Conservation (phyloP, 2,797 vertebrate species). For the Mormyrops attenuatus region DNA sequence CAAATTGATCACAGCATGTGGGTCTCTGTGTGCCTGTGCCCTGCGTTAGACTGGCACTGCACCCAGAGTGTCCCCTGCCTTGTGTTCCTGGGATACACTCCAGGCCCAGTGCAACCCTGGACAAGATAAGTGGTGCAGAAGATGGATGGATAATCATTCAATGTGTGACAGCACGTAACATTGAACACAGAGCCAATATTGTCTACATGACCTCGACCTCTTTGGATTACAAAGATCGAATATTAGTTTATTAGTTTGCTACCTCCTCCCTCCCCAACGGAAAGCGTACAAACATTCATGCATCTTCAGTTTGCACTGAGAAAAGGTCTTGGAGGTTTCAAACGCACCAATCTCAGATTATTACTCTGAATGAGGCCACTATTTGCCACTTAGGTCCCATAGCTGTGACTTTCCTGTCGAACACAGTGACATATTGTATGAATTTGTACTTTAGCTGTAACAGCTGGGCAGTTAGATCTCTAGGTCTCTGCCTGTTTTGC, state of each 20-base stretch:
- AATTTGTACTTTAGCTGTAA: background rate
- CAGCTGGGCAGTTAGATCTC: background rate
- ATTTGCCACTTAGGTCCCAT: background rate
- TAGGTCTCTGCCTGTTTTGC: background rate
- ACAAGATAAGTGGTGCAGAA: background rate
- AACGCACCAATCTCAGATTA: background rate
- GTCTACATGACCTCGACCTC: background rate
- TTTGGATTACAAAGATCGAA: background rate
- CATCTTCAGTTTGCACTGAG: background rate
- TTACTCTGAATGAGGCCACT: background rate
- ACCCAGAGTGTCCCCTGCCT: background rate
- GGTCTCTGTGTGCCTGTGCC: background rate
- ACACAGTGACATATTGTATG: background rate
- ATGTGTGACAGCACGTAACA: background rate
- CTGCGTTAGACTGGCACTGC: background rate
- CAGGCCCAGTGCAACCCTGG: background rate
- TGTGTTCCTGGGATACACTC: background rate
- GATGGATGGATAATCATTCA: background rate
- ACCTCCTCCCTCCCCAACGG: background rate
- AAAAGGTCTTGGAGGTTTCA: background rate
- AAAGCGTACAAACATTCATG: background rate
- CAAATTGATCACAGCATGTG: background rate
- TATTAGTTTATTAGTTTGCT: background rate
- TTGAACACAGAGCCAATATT: background rate
- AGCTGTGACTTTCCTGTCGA: background rate